Base-by-base conservation (phyloP, 2,888 invertebrate species). In the Dryobota labecula region DNA sequence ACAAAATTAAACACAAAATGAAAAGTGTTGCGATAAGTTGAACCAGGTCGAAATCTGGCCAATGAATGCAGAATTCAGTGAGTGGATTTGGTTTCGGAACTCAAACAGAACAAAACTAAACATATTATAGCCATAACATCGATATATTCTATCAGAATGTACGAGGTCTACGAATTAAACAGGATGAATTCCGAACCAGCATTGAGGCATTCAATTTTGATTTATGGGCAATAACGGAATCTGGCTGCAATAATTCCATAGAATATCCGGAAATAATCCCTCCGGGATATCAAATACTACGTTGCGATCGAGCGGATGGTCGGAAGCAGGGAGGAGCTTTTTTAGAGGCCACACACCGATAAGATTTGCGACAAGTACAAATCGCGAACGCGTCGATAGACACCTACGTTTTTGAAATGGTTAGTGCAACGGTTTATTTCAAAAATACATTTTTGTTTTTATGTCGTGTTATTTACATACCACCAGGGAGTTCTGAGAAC, bases 401-500 rank as follows among this genome's bases (percentile, higher is more conserved):
- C 15, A 27, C 6, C 51, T 27, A 24, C 7, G 27, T 51, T 27
- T 51, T 51, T 15, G 51, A 51, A 51, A 56, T 33, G 33, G 54
- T 62, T 41, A 60, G 81, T 73, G 80, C 73, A 20, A 65, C 56
- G 0, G 76, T 83, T 3, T 57, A 78, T 47, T 58, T 57, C 49
- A 64, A 53, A 1, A 51, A n/a, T n/a, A n/a, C n/a, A 27, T 51
- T 24, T n/a, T 51, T 51, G 24, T 51, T 47, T n/a, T 20, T 47
- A n/a, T 47, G 47, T 47, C 20, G 4, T 4, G n/a, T 47, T 2
- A 13, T 47, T 51, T 51, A 51, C 24, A 27, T 27, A 33, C 78
- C 84, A 18, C 83, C 84, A 0, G 57, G 41, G 7, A 75, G 67
- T 68, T 63, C 51, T 18, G 80, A 83, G 65, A 63, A 54, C 27